Evolutionary conservation across 2,888 invertebrate genomes (phyloP), one percentile per base, ranked within the genome.

Genomic region (Tipula vernalis): DNA sequence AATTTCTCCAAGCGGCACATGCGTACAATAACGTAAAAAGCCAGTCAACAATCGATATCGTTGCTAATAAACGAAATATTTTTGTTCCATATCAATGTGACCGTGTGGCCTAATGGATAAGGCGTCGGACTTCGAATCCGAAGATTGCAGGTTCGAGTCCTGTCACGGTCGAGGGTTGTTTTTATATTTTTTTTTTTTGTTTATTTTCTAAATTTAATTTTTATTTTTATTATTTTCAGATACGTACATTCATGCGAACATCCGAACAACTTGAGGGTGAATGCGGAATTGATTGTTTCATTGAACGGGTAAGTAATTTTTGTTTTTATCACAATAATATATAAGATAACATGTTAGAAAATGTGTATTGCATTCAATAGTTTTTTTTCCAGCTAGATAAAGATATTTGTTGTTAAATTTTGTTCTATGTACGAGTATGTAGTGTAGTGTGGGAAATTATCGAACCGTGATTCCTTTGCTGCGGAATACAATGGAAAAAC

Each of bases 281-380:
- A 88, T 96, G 95, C 89, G 95, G 94, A 47, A 93, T 93, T 57
- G 94, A 94, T 88, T 96, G 96, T 92, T 95, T 94, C 90, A 93
- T 95, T 87, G 94, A 94, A 90, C 95, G 96, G 93, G 96, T 95
- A 92, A 92, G 92, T 90, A 71, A 39, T 39, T 39, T 39, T 39
- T 2, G 87, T 87, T 85, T 28, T 36, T 51, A 86, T 85, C 71
- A 51, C 15, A 15, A 28, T 28, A 6, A 8, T 0, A 18, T 18
- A 71, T 28, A 28, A 71, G 8, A 86, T 87, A 28, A 28, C 28
- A 28, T 2, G 2, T 28, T 28, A 28, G 28, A 28, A 28, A 28
- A 28, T 28, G 28, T 28, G 28, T 28, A 28, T 28, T 28, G 28
- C 28, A 28, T 28, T 28, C 0, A 28, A 28, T 28, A 28, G 2